These are phyloP conservation scores for Megamerina dolium DNA, from an alignment of 2,888 invertebrate genomes.

Conservation along the genomic window DNA sequence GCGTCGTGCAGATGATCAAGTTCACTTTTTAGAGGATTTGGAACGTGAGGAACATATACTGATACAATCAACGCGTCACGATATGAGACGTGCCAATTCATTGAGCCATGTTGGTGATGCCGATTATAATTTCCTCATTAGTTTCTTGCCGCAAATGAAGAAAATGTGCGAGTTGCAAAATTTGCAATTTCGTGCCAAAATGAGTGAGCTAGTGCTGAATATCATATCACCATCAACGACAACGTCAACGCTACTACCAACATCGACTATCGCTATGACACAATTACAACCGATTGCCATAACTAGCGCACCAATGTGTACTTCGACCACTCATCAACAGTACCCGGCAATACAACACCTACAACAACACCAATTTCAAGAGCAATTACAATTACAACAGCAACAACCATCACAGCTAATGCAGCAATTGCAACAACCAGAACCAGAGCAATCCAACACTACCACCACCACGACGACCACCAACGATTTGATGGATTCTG, in stretches of 20 bases:
- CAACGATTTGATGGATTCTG: constrained; percentile 4
- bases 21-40: constrained; percentile 33
- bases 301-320: too few relatives aligned
- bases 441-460: not conserved
- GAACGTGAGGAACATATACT: constrained; percentile 37
- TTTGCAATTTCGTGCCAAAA: constrained; percentile 36
- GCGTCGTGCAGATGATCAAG: constrained; percentile 34
- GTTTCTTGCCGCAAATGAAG: constrained; percentile 42
- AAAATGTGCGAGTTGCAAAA: constrained; percentile 38
- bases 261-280: too few relatives aligned
- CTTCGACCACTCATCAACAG: too few relatives aligned
- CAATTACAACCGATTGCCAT: too few relatives aligned
- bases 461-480: not conserved
- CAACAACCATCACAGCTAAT: too few relatives aligned
- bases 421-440: too few relatives aligned
- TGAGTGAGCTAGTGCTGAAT: constrained; percentile 35
- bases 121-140: constrained; percentile 40
- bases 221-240: constrained; percentile 31
- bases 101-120: constrained; percentile 37
- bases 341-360: not conserved
- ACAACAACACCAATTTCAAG: not conserved
- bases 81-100: constrained; percentile 33
- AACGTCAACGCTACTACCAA: too few relatives aligned
- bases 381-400: not conserved
- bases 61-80: constrained; percentile 38